Base-by-base conservation (phyloP, 2,888 invertebrate species). In the Coleophora deauratella region DNA sequence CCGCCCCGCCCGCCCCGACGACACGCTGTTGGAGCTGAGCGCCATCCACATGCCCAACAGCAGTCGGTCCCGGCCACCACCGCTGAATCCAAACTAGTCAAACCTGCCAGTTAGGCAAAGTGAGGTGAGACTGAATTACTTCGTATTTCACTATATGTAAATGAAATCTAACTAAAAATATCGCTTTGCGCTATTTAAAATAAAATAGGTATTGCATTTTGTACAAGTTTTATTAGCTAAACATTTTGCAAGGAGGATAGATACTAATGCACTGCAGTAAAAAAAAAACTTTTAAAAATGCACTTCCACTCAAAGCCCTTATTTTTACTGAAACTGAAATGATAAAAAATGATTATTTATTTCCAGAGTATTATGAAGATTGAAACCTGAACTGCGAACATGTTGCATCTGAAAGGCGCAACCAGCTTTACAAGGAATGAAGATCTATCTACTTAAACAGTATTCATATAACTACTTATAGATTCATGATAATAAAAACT, bases 381-480 rank as follows among this genome's bases (percentile, higher is more conserved):
- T 51, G 60, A 66, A 61, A 21, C 21, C 60, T 62, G 66, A 59
- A 63, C 55, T 51, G 64, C 53, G 21, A 21, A 57, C 56, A 55
- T 55, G 64, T 54, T 64, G 70, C 70, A 66, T 66, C 66, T 70
- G 47, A 55, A 66, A 69, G 68, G 62, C 62, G 66, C 66, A 66
- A 59, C 60, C 69, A 62, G 66, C 66, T 70, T 68, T 66, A 62
- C 55, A 70, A 61, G 78, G 79, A 80, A 80, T 61, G 70, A 77
- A 77, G 82, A 82, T 81, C 81, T 82, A 76, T 77, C 72, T 75
- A 76, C 69, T 69, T 66, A 70, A 81, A 80, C 84, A 84, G 84
- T 84, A 84, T 84, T 84, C 76, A 68, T 73, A 68, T 67, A 70
- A 72, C 75, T 79, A 79, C 74, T 72, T 81, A 40, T 69, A 74